A percentile compares a stretch with the other conserved stretches of the same genome.
These are phyloP conservation scores for Leptinotarsa haldemani DNA, from an alignment of 2,888 invertebrate species.

Conservation along the genomic window DNA sequence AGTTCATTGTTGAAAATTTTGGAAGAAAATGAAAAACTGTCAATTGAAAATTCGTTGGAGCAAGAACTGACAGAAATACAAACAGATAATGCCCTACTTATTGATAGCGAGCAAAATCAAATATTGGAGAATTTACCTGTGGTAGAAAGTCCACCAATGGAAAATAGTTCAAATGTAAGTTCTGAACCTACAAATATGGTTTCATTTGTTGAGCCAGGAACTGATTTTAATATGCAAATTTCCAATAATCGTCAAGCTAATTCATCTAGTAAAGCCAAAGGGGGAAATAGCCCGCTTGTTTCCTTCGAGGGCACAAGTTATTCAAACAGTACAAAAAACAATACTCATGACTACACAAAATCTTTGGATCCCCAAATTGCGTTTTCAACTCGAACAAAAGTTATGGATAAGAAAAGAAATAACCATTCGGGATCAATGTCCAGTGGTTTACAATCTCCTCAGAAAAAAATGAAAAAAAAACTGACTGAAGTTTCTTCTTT, in stretches of 20 bases:
- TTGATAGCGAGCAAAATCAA: neutral
- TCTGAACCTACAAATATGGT: neutral
- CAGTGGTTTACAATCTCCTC: neutral
- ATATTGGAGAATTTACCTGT: neutral
- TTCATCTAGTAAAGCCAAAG: neutral
- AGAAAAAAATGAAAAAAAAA: neutral
- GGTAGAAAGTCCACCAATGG: neutral
- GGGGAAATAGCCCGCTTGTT: neutral
- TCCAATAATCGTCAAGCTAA: neutral
- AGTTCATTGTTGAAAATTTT: constrained; percentile 32
- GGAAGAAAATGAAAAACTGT: constrained; percentile 35
- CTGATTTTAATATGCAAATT: neutral
- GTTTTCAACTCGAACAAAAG: neutral
- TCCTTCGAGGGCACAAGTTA: neutral
- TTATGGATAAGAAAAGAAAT: neutral
- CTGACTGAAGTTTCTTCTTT: neutral
- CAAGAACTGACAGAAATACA: constrained; percentile 22
- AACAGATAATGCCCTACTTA: constrained; percentile 3
- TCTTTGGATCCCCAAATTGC: neutral
- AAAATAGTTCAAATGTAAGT: neutral
- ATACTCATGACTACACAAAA: neutral
- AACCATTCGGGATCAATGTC: neutral
- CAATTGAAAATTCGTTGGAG: constrained; percentile 30
- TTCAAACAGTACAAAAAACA: neutral
- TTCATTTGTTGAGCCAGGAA: constrained; percentile 6